A percentile compares a stretch with the other conserved stretches of the same genome.
Evolutionary conservation across 1,140 invertebrate species (phyloP).

Genomic region (Saxidomus purpurata): DNA sequence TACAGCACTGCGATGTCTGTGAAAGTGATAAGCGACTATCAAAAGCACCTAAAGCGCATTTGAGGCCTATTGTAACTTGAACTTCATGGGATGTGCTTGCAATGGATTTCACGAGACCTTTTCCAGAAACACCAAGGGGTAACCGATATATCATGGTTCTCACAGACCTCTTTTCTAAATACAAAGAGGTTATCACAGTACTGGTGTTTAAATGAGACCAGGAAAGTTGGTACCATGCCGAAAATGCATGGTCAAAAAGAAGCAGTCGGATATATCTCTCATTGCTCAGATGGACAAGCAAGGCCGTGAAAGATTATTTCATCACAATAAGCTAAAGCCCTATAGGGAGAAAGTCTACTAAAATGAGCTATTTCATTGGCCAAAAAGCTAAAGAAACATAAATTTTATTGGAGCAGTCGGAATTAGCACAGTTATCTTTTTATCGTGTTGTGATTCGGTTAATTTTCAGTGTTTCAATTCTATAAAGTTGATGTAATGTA

Average conservation of each 20-base stretch:
- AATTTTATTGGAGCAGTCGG: too few relatives aligned
- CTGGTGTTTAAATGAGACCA: neutral
- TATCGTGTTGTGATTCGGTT: too few relatives aligned
- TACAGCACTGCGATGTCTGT: conserved; percentile 21
- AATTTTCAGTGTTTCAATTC: too few relatives aligned
- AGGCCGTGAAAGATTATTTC: conserved; percentile 23
- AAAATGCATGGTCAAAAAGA: conserved; percentile 33
- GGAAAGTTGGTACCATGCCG: neutral
- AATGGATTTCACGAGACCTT: conserved; percentile 44
- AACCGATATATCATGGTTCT: conserved; percentile 77
- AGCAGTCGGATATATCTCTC: conserved; percentile 10
- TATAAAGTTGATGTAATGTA: too few relatives aligned
- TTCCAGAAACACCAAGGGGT: conserved; percentile 20
- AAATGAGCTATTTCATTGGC: neutral
- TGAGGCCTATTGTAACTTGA: neutral
- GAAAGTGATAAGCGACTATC: neutral
- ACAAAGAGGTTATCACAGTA: conserved; percentile 70
- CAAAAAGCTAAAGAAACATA: neutral
- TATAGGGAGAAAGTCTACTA: conserved; percentile 25
- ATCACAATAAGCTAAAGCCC: conserved; percentile 59
- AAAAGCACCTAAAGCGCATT: neutral
- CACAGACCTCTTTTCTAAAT: conserved; percentile 77
- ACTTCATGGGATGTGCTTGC: conserved; percentile 20
- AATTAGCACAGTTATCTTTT: too few relatives aligned
- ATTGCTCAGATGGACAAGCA: conserved; percentile 36